Evolutionary conservation across 2,113 vertebrate genomes (phyloP), one percentile per base, ranked within the genome.

Genomic region (Zosterops pallidus): DNA sequence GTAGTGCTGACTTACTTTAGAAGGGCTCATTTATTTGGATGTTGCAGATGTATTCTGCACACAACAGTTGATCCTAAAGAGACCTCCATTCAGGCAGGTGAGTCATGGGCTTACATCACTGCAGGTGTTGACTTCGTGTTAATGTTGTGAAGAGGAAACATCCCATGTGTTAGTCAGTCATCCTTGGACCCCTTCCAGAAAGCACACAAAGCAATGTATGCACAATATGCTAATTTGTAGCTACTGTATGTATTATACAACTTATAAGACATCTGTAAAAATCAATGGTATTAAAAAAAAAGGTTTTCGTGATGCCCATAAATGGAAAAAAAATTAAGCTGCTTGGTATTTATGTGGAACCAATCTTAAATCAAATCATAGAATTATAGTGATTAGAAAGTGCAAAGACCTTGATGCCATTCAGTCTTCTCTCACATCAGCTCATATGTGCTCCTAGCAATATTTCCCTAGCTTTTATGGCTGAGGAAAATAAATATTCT

Each of bases 81-180:
- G 91, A 94, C 95, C 95, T 95, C 96, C 95, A 68, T 95, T 94
- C n/a, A n/a, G 89, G 97, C 98, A 97, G 98, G 98, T 98, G 98
- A 98, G 97, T 97, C 95, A 92, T 75, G 91, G 86, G 69, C 93
- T 97, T 94, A 97, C 85, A 89, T 97, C 98, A 97, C 86, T 35
- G 94, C 98, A 98, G 98, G 97, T 98, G 97, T 94, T 92, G 90
- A 70, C 89, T 95, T 63, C 1, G 6, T 1, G 2, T 57, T 93
- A 95, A 84, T 83, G 80, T 87, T 85, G 56, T 71, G 93, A 85
- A 94, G 93, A 97, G 96, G 94, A 97, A 97, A 90, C 88, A 41
- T 95, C 94, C 78, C 88, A 67, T 92, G 95, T 83, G 71, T 89
- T 84, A 93, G 57, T 82, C 81, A 94, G 86, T 83, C 89, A 75